These are phyloP conservation scores for Mesocentrotus franciscanus DNA, from an alignment of 53 echinoderm and acorn worm genomes.

Conservation along the genomic window DNA sequence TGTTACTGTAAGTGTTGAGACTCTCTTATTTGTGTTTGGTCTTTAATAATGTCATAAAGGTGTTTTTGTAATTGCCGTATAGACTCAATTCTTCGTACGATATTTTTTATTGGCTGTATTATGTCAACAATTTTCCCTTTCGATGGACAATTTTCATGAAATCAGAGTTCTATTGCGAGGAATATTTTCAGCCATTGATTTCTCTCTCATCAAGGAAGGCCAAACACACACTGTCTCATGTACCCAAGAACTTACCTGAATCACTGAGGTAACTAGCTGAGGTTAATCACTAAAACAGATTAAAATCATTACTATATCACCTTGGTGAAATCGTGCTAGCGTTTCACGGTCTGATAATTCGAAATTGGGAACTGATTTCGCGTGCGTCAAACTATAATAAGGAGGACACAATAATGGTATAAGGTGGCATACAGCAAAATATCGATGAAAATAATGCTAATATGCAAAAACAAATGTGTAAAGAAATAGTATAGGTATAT, in stretches of 20 bases:
- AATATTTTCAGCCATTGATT: neutral
- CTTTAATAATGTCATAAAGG: too few species aligned
- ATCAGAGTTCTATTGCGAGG: neutral
- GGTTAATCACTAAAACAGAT: neutral
- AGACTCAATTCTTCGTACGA: too few species aligned
- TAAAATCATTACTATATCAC: neutral
- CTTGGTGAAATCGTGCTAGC: neutral
- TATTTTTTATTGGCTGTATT: too few species aligned
- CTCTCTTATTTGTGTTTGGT: too few species aligned
- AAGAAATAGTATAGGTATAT: too few species aligned
- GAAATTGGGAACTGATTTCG: neutral
- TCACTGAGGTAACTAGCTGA: neutral
- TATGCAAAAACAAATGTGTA: neutral
- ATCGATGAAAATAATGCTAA: neutral
- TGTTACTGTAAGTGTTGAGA: too few species aligned
- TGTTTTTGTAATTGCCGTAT: too few species aligned
- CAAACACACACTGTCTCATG: too few species aligned
- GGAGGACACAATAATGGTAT: neutral
- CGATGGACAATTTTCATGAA: neutral
- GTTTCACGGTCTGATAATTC: constrained; percentile 40
- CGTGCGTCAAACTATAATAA: neutral
- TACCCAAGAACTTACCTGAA: too few species aligned
- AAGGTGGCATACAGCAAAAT: neutral
- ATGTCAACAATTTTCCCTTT: neutral
- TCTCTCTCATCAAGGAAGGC: neutral